Percentiles rank a stretch among this genome's conserved stretches.
These are phyloP conservation scores for Oxygymnocypris stewartii DNA, from an alignment of 2,113 vertebrate species.

Conservation along the genomic window DNA sequence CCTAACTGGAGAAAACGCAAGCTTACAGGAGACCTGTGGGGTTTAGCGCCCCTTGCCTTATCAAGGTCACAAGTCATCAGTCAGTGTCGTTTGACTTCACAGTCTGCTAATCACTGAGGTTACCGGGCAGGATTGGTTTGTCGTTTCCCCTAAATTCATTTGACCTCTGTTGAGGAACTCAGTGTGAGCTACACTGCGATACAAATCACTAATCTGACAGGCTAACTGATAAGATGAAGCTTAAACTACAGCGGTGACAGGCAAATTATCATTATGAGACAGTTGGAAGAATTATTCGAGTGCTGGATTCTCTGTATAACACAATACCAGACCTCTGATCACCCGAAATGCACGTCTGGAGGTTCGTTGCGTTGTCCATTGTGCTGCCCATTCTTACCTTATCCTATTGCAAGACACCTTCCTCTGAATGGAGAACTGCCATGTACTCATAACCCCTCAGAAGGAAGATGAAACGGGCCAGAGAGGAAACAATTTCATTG, in stretches of 20 bases:
- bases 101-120: conserved; percentile 42
- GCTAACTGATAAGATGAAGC: conserved; percentile 32
- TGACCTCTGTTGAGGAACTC: conserved; percentile 24
- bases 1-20: conserved; percentile 68
- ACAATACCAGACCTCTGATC: conserved; percentile 22
- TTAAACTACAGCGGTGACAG: conserved; percentile 35
- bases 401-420: conserved; percentile 37
- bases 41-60: conserved; percentile 67
- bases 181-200: not conserved
- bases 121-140: conserved; percentile 40
- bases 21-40: conserved; percentile 71
- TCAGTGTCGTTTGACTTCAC: conserved; percentile 63
- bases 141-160: conserved; percentile 27
- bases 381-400: conserved; percentile 35
- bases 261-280: conserved; percentile 27
- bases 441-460: conserved; percentile 60
- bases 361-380: conserved; percentile 22
- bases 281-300: conserved; percentile 27
- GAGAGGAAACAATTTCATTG: conserved; percentile 83
- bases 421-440: conserved; percentile 54
- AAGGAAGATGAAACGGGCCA: conserved; percentile 77
- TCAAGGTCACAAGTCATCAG: conserved; percentile 78
- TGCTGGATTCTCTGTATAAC: not conserved
- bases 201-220: conserved; percentile 39
- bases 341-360: not conserved